phyloP scores from a whole-genome alignment of 2,113 vertebrate species.

The Pardalotus punctatus region DNA sequence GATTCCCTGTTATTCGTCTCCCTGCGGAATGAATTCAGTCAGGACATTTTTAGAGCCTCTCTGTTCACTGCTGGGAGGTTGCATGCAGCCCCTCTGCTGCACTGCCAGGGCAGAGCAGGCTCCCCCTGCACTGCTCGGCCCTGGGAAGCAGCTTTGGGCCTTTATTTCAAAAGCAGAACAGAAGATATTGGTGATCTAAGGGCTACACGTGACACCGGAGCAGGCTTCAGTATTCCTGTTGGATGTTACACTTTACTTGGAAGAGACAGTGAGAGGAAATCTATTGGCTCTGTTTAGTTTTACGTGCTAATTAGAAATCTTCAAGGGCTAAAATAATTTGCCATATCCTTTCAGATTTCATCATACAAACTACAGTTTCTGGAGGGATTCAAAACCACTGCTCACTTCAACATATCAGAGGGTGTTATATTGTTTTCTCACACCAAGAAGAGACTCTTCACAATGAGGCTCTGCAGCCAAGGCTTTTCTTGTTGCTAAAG shows the following conservation, averaged over 20 bases:
- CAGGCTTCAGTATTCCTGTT: background rate
- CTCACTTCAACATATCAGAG: background rate
- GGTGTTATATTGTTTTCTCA: background rate
- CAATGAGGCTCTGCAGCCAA: background rate
- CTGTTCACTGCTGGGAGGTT: background rate
- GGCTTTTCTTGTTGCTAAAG: background rate
- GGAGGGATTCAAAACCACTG: background rate
- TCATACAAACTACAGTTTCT: background rate
- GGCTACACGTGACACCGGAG: background rate
- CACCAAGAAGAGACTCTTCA: background rate
- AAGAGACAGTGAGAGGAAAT: background rate
- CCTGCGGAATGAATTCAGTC: background rate
- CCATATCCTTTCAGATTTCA: background rate
- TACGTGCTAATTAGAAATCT: background rate
- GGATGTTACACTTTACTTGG: accelerated
- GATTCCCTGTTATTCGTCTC: background rate
- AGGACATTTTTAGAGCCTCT: background rate
- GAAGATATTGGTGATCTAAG: accelerated
- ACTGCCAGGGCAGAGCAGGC: accelerated
- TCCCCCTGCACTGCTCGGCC: background rate
- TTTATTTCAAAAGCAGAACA: background rate
- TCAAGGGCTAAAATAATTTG: background rate
- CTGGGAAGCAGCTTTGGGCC: background rate
- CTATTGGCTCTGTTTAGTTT: background rate
- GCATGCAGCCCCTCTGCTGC: background rate